Evolutionary conservation across 2,888 invertebrate genomes (phyloP).

Genomic region (Tyria jacobaeae): DNA sequence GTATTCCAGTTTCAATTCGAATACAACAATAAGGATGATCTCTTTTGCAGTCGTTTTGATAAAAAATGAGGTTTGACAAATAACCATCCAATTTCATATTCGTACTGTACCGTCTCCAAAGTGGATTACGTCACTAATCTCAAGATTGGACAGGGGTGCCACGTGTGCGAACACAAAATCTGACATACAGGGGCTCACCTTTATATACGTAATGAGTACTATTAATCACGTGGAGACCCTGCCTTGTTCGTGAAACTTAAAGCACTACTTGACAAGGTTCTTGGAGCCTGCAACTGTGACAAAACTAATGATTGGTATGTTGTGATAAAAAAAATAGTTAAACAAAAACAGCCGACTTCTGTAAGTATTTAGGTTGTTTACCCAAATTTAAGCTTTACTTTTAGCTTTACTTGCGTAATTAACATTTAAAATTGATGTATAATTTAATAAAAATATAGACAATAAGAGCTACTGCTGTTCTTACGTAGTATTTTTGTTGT

Average conservation of each 20-base stretch:
- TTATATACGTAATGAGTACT: constrained; percentile 67
- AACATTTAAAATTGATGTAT: too few relatives aligned
- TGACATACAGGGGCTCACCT: constrained; percentile 68
- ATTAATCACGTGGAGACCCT: constrained; percentile 73
- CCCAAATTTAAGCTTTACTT: too few relatives aligned
- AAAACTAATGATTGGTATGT: constrained; percentile 71
- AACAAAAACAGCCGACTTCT: not conserved
- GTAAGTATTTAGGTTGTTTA: too few relatives aligned
- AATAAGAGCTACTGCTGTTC: too few relatives aligned
- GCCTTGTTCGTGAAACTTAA: constrained; percentile 48
- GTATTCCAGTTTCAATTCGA: not conserved
- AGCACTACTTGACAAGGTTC: constrained; percentile 68
- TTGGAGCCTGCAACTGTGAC: constrained; percentile 73
- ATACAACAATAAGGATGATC: not conserved
- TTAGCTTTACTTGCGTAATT: too few relatives aligned
- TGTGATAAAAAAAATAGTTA: not conserved
- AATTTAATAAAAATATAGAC: too few relatives aligned
- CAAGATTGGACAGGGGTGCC: constrained; percentile 46
- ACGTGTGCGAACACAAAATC: constrained; percentile 69
- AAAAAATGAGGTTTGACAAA: not conserved
- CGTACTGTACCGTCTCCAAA: constrained; percentile 18
- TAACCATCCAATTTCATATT: constrained; percentile 11
- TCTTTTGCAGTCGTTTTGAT: not conserved
- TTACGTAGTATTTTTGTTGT: too few relatives aligned
- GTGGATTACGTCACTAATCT: constrained; percentile 43